phyloP scores from a whole-genome alignment of 2,888 invertebrate species.

The Eupithecia insigniata region DNA sequence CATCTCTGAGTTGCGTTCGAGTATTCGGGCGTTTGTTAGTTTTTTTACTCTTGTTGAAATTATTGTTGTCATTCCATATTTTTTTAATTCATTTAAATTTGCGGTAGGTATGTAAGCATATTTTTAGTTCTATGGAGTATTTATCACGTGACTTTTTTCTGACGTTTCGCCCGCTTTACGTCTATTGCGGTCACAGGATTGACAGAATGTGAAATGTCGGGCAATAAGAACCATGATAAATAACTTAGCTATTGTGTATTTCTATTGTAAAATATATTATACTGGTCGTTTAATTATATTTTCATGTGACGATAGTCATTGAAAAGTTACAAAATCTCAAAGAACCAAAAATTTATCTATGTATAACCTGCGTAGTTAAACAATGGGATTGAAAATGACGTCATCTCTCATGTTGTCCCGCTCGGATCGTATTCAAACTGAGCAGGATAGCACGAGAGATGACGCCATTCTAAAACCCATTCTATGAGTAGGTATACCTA shows the following conservation, averaged over 20 bases:
- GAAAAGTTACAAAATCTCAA: not conserved
- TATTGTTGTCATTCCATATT: constrained; percentile 6
- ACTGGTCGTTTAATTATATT: not conserved
- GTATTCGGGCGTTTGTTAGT: not conserved
- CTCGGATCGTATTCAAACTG: too few species aligned
- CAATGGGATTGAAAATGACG: too few species aligned
- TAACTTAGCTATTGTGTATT: not conserved
- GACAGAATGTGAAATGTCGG: not conserved
- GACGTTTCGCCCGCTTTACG: not conserved
- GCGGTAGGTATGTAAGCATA: not conserved
- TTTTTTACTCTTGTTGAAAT: not conserved
- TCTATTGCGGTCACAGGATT: not conserved
- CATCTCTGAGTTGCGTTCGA: not conserved
- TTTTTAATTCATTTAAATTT: not conserved
- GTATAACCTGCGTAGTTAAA: too few species aligned
- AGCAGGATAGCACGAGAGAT: too few species aligned
- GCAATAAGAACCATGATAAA: not conserved
- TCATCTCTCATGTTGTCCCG: too few species aligned
- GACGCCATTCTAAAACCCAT: too few species aligned
- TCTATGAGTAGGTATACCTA: not conserved
- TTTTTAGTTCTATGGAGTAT: not conserved
- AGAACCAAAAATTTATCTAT: not conserved
- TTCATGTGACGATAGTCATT: not conserved
- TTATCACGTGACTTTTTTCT: not conserved
- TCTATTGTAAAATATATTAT: not conserved